phyloP scores from a whole-genome alignment of 2,113 vertebrate genomes.

The Amphiprion percula region DNA sequence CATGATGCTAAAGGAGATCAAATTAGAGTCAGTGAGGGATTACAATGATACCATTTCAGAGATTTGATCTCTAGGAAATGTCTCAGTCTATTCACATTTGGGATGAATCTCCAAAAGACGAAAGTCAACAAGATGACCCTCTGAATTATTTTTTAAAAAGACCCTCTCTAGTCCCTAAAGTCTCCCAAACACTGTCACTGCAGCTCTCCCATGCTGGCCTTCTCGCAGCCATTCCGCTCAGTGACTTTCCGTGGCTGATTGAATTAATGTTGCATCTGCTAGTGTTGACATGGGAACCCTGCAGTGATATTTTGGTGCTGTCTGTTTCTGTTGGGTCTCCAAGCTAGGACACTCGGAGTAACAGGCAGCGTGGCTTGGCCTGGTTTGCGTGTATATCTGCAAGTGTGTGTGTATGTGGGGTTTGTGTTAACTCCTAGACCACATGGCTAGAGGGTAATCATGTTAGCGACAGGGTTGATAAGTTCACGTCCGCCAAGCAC shows the following conservation, averaged over 20 bases:
- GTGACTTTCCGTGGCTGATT: constrained; percentile 72
- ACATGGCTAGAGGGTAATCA: constrained; percentile 74
- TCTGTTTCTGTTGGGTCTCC: constrained; percentile 68
- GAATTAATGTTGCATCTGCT: constrained; percentile 80
- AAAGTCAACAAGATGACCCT: background rate
- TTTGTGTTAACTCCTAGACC: constrained; percentile 51
- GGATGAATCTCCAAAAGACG: background rate
- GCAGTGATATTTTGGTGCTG: constrained; percentile 77
- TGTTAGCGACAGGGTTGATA: constrained; percentile 72
- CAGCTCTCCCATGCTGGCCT: constrained; percentile 23
- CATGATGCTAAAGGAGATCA: background rate
- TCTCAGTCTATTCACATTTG: background rate
- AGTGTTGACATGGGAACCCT: constrained; percentile 76
- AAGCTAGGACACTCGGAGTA: constrained; percentile 56
- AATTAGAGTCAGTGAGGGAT: background rate
- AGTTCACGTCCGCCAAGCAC: constrained; percentile 70
- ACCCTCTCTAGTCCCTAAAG: background rate
- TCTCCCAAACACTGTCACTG: constrained; percentile 20
- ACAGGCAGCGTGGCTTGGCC: constrained; percentile 50
- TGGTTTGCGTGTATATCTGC: constrained; percentile 30
- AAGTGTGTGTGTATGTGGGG: constrained; percentile 22
- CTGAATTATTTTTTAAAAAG: background rate
- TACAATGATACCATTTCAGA: background rate
- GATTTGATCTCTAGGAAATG: constrained; percentile 7
- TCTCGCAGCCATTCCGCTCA: constrained; percentile 57